Evolutionary conservation across 92 coral and sea anemone species (phyloP), one percentile per base, ranked within the genome.

Genomic region (Palythoa grandiflora): DNA sequence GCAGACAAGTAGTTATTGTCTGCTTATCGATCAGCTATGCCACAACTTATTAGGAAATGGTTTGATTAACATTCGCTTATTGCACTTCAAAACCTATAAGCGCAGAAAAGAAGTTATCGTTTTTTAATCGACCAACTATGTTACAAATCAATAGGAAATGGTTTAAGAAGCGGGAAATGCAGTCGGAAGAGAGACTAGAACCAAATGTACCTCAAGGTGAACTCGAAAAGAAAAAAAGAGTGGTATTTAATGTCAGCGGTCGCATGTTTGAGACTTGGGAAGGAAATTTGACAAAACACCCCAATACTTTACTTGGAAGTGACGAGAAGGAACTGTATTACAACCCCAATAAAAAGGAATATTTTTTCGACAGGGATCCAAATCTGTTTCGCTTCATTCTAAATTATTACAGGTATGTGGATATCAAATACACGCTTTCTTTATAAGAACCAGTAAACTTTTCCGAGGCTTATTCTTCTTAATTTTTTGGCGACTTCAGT

Each of bases 351-450:
- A 78, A 79, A 16, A 88, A 84, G 19, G 92, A 86, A 21, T 90
- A 85, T 28, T 84, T 90, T 37, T 90, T 90, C 47, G 87, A 90
- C 79, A 80, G 92, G 21, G 92, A 90, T n/a, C 92, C 92, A 12
- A 79, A 72, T 48, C 78, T 90, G 44, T 90, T 90, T 73, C 87
- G 89, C 38, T 84, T 85, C 84, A 86, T 90, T 19, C 57, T 90
- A 38, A 90, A 90, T 60, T 90, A 85, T 19, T 90, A 90, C 66
- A 71, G 86, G 86, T 81, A 81, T 1, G 86, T 81, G 61, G 39
- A n/a, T 21, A 40, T 20, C 2, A 81, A 13, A 35, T 1, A 44
- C 7, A 44, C 28, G 28, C 28, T 28, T 28, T 28, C 0, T 28
- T 28, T 28, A 28, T 28, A 28, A 28, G 28, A 28, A 28, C 28